Conservation (phyloP, 2,888 invertebrate species). For the Villa cingulata region DNA sequence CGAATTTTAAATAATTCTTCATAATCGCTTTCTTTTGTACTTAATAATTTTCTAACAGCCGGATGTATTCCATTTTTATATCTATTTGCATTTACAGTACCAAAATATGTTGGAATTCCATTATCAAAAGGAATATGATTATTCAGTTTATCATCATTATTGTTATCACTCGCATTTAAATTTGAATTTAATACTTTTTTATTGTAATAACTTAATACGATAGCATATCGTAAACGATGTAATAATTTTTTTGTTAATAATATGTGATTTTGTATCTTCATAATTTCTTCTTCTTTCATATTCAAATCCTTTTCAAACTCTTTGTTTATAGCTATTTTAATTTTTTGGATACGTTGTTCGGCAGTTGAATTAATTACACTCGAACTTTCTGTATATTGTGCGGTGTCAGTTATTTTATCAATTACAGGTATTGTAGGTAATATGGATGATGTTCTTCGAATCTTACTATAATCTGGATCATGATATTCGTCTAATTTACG, state of each 20-base stretch:
- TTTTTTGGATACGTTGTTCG: constrained; percentile 39
- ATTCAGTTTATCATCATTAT: neutral
- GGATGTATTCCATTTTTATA: constrained; percentile 54
- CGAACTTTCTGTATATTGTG: no score
- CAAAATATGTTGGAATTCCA: constrained; percentile 15
- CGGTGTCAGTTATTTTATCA: no score
- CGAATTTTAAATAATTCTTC: constrained; percentile 38
- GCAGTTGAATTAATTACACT: constrained; percentile 4
- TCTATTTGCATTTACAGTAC: constrained; percentile 19
- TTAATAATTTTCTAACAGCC: constrained; percentile 57
- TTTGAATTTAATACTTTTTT: constrained; percentile 36
- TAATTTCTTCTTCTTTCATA: constrained; percentile 54
- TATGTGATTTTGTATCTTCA: constrained; percentile 52
- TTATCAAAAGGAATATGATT: neutral
- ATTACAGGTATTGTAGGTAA: neutral
- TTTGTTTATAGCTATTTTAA: constrained; percentile 48
- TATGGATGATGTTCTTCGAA: neutral
- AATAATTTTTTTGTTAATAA: constrained; percentile 42
- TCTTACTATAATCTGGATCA: constrained; percentile 42
- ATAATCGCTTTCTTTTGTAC: constrained; percentile 41
- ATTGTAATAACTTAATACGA: constrained; percentile 47
- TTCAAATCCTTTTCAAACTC: constrained; percentile 61
- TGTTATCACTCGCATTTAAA: neutral
- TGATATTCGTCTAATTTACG: constrained; percentile 40
- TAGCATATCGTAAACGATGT: constrained; percentile 45